Percentiles rank a stretch among this genome's conserved stretches.
phyloP scores from a whole-genome alignment of 1,140 invertebrate species.

The Diabrotica virgifera region DNA sequence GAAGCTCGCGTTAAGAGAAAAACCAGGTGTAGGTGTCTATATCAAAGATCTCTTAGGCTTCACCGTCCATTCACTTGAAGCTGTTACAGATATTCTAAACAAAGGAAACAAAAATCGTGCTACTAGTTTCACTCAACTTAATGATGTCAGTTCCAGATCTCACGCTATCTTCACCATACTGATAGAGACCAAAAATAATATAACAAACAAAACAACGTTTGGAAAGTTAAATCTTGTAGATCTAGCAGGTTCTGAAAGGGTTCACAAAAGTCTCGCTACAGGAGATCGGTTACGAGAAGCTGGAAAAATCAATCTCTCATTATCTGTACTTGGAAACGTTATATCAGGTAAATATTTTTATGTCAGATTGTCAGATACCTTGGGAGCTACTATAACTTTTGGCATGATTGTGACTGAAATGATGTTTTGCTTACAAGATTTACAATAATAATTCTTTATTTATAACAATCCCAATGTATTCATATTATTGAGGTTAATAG shows the following conservation, averaged over 20 bases:
- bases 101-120: constrained; percentile 82
- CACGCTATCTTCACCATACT: constrained; percentile 96
- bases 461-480: too few relatives aligned
- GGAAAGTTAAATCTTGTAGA: constrained; percentile 96
- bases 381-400: too few relatives aligned
- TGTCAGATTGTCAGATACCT: too few relatives aligned
- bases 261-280: constrained; percentile 87
- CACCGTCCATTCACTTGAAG: constrained; percentile 73
- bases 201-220: constrained; percentile 88
- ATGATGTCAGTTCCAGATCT: constrained; percentile 89
- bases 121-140: constrained; percentile 92
- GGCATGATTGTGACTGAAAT: too few relatives aligned
- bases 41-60: constrained; percentile 32
- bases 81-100: constrained; percentile 74
- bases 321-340: constrained; percentile 91
- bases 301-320: constrained; percentile 92
- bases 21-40: constrained; percentile 70
- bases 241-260: constrained; percentile 95
- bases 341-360: constrained; percentile 51
- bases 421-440: too few relatives aligned
- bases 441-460: too few relatives aligned
- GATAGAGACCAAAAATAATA: constrained; percentile 71
- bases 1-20: constrained; percentile 67
- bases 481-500: too few relatives aligned
- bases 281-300: constrained; percentile 91